Base-by-base conservation (phyloP, 2,797 vertebrate species). In the Rhadinocentrus ornatus region DNA sequence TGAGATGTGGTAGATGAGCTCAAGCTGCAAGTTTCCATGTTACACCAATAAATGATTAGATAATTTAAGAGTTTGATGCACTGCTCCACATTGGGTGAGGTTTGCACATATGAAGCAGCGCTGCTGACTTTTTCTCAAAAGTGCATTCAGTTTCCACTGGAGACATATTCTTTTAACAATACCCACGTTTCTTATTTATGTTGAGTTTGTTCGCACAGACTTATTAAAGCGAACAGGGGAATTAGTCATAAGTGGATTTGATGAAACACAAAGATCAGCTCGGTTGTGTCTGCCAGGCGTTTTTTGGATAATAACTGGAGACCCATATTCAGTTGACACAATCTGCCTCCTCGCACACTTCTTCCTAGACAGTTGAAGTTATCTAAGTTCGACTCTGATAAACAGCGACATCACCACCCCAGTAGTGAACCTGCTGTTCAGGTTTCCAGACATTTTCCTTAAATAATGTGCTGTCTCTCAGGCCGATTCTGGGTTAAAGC, bases 1-100 rank as follows among this genome's bases (percentile, higher is more conserved):
- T 2, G 12, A 73, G 74, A 88, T 73, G 78, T 66, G 72, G 71
- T 58, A 54, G 69, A 82, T 76, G 76, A 81, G 82, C 76, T 79
- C 75, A 71, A 84, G 73, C 66, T 80, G 80, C 73, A 78, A 71
- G 78, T 77, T 62, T 77, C 58, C 54, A 22, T 75, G 77, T 83
- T 77, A 64, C 41, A 63, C 57, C 1, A 55, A 75, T 69, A 74
- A 78, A 78, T 75, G 63, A 66, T 73, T 57, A 60, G 71, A 79
- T 72, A 56, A 66, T 54, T 63, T 35, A 57, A 69, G 62, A 46
- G 60, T 80, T 62, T 73, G 69, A 80, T 83, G 74, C 64, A 60
- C 50, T n/a, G 24, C 65, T 1, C 31, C 2, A 7, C 39, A 56
- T 27, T 48, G 6, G 5, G 63, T 41, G 37, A 67, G 64, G 71